These are phyloP conservation scores for Lymantria dispar DNA, from an alignment of 2,888 invertebrate species.

Conservation along the genomic window DNA sequence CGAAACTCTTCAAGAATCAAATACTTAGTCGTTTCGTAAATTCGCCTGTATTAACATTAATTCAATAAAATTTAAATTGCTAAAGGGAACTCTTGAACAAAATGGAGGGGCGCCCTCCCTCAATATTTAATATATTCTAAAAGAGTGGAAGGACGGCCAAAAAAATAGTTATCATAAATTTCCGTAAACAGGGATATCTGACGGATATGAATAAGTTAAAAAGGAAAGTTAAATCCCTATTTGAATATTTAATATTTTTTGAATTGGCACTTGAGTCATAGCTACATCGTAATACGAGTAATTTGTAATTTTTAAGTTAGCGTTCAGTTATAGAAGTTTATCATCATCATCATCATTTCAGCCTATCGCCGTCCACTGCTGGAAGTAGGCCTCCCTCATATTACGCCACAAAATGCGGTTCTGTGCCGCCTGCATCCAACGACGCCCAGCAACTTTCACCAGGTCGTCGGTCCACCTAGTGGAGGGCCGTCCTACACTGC, in stretches of 20 bases:
- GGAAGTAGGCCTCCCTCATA: no score
- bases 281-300: no score
- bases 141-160: conserved; percentile 29
- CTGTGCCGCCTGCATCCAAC: no score
- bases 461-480: no score
- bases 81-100: conserved; percentile 9
- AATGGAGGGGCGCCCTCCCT: conserved; percentile 2
- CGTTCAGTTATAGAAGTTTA: no score
- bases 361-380: no score
- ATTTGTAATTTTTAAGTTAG: no score
- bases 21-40: conserved; percentile 3
- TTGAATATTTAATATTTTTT: conserved; percentile 6
- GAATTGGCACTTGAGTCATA: background rate
- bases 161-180: conserved; percentile 51
- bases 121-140: conserved; percentile 35
- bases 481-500: no score
- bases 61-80: conserved; percentile 30
- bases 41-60: conserved; percentile 22
- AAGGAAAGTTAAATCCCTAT: conserved; percentile 16
- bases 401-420: no score
- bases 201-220: conserved; percentile 39
- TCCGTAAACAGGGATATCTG: conserved; percentile 37
- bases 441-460: no score
- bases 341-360: no score
- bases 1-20: conserved; percentile 1